Evolutionary conservation across 2,888 invertebrate genomes (phyloP).

Genomic region (Sminthurides aquaticus): DNA sequence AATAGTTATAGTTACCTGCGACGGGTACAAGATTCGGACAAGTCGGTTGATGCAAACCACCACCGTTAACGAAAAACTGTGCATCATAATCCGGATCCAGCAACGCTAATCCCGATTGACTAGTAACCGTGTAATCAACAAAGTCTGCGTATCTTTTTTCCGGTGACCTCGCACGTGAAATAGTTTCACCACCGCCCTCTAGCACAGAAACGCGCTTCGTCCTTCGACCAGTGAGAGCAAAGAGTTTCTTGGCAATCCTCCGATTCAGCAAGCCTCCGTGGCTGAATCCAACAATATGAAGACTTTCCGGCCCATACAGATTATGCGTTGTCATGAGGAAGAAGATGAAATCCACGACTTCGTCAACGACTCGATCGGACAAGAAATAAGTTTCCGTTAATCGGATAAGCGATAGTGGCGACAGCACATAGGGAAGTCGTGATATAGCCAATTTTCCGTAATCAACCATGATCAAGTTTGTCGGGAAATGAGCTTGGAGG

Average conservation of each 20-base stretch:
- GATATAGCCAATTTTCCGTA: slow-evolving; percentile 19
- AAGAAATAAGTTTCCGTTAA: neutral
- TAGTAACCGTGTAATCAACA: slow-evolving; percentile 19
- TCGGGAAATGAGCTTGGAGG: neutral
- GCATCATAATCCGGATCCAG: slow-evolving; percentile 7
- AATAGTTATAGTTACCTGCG: slow-evolving; percentile 13
- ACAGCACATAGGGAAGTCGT: slow-evolving; percentile 11
- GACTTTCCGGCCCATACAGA: slow-evolving; percentile 2
- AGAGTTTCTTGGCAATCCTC: slow-evolving; percentile 1
- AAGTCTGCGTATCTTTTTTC: slow-evolving; percentile 15
- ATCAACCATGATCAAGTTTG: slow-evolving; percentile 26
- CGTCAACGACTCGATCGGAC: neutral
- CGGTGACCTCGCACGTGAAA: neutral
- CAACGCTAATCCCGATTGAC: neutral
- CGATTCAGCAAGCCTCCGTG: slow-evolving; percentile 13
- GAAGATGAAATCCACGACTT: slow-evolving; percentile 13
- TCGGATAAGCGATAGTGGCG: slow-evolving; percentile 5
- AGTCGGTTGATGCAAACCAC: slow-evolving; percentile 15
- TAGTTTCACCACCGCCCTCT: slow-evolving; percentile 12
- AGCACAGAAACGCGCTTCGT: slow-evolving; percentile 13
- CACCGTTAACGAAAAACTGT: slow-evolving; percentile 22
- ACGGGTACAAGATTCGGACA: slow-evolving; percentile 16
- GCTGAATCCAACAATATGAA: slow-evolving; percentile 20
- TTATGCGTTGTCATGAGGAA: slow-evolving; percentile 6
- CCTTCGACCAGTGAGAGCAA: neutral